phyloP scores from a whole-genome alignment of 2,888 invertebrate species.

The Drosophila buzzatii region DNA sequence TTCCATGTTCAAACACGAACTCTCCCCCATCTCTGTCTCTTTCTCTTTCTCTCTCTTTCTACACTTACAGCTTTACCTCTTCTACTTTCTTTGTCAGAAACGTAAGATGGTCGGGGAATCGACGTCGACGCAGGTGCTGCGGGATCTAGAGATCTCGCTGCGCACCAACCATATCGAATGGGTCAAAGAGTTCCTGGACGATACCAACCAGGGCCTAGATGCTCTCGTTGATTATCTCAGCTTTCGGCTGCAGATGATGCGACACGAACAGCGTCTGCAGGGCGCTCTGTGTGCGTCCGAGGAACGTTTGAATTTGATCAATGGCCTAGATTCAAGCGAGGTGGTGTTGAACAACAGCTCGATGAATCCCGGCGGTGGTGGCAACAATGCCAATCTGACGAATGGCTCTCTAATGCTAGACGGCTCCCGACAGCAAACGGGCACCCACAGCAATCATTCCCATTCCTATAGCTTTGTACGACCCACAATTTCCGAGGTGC shows the following conservation, averaged over 20 bases:
- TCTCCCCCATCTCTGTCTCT: slow-evolving; percentile 34
- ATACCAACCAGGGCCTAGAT: slow-evolving; percentile 97
- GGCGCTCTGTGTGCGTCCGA: slow-evolving; percentile 91
- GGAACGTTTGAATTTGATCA: slow-evolving; percentile 88
- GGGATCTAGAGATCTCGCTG: slow-evolving; percentile 99
- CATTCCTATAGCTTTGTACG: slow-evolving; percentile 84
- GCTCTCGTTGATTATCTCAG: slow-evolving; percentile 98
- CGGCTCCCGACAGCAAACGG: slow-evolving; percentile 52
- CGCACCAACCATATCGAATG: slow-evolving; percentile 99
- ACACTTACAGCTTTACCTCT: slow-evolving; percentile 85
- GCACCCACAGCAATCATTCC: slow-evolving; percentile 44
- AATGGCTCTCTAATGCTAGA: slow-evolving; percentile 73
- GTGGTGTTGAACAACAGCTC: slow-evolving; percentile 84
- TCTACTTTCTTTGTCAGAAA: slow-evolving; percentile 91
- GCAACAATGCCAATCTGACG: slow-evolving; percentile 42
- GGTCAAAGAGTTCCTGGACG: slow-evolving; percentile 99
- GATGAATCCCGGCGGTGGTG: slow-evolving; percentile 75
- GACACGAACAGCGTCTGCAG: slow-evolving; percentile 93
- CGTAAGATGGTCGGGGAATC: slow-evolving; percentile 98
- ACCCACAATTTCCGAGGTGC: slow-evolving; percentile 87
- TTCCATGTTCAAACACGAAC: slow-evolving; percentile 23
- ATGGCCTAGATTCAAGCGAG: slow-evolving; percentile 60
- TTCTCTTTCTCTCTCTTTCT: slow-evolving; percentile 69
- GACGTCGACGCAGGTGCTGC: slow-evolving; percentile 98
- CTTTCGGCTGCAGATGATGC: slow-evolving; percentile 97